Evolutionary conservation across 2,888 invertebrate species (phyloP).

Genomic region (Archaeoteleia sp.): DNA sequence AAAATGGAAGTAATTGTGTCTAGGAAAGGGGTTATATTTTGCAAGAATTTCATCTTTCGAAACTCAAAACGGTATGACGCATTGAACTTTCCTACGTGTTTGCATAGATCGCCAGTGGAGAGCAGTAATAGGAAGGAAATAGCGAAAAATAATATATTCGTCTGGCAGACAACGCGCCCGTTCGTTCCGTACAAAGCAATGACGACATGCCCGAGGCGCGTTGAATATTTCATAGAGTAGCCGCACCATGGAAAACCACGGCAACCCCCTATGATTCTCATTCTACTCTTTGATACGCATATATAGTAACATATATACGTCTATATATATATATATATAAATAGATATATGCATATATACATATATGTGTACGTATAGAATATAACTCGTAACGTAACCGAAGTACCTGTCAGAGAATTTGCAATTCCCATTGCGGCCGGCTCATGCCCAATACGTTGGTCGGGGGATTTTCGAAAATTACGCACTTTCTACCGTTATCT

Average conservation of each 20-base stretch:
- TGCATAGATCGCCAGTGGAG: constrained; percentile 35
- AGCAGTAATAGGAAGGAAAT: constrained; percentile 52
- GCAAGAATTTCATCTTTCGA: constrained; percentile 19
- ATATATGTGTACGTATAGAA: constrained; percentile 10
- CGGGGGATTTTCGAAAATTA: constrained; percentile 26
- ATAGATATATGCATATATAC: constrained; percentile 4
- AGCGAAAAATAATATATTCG: constrained; percentile 64
- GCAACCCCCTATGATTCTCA: constrained; percentile 8
- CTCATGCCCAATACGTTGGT: constrained; percentile 16
- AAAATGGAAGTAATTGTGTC: no score
- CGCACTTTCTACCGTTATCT: constrained; percentile 2
- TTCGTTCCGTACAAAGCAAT: constrained; percentile 58
- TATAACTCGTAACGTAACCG: constrained; percentile 34
- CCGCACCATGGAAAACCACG: constrained; percentile 56
- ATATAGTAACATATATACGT: constrained; percentile 15
- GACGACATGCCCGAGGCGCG: constrained; percentile 67
- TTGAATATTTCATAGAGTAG: constrained; percentile 71
- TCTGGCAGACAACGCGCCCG: constrained; percentile 55
- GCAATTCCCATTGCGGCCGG: constrained; percentile 45
- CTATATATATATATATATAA: constrained; percentile 31
- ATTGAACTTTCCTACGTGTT: constrained; percentile 39
- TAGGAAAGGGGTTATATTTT: no score
- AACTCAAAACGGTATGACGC: constrained; percentile 7
- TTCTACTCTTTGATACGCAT: constrained; percentile 11
- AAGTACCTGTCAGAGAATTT: constrained; percentile 56